Evolutionary conservation across 2,113 vertebrate species (phyloP).

Genomic region (Ia io): DNA sequence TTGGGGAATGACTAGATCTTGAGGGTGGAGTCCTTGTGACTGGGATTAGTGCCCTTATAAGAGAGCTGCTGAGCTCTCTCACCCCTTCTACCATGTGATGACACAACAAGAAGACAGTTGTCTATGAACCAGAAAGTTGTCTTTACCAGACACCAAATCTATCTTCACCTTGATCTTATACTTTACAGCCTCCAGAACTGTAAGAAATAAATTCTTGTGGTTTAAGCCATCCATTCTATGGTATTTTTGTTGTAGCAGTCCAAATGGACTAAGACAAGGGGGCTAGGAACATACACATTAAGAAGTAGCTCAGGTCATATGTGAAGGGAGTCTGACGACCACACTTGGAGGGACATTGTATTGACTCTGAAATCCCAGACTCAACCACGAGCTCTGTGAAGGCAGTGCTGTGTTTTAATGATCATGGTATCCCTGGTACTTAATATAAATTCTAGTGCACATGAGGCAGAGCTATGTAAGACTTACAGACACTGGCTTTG

Average conservation of each 20-base stretch:
- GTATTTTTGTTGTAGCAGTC: background rate
- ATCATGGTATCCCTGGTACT: background rate
- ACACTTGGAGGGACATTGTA: background rate
- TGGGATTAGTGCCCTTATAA: background rate
- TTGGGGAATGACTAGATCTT: background rate
- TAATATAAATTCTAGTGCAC: background rate
- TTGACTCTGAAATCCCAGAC: background rate
- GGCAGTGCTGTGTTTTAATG: background rate
- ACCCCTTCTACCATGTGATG: background rate
- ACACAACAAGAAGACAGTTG: background rate
- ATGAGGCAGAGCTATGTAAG: background rate
- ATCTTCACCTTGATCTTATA: background rate
- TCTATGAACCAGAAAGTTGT: background rate
- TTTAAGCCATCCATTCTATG: background rate
- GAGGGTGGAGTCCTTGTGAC: background rate
- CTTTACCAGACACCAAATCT: background rate
- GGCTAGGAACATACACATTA: fast-evolving
- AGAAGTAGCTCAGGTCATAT: background rate
- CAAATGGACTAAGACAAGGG: background rate
- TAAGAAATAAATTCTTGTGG: background rate
- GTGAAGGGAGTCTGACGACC: background rate
- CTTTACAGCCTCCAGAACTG: background rate
- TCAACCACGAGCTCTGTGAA: background rate
- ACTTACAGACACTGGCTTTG: background rate
- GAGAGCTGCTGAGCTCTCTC: background rate